Base-by-base conservation (phyloP, 2,888 invertebrate genomes). In the Calameuta filiformis region DNA sequence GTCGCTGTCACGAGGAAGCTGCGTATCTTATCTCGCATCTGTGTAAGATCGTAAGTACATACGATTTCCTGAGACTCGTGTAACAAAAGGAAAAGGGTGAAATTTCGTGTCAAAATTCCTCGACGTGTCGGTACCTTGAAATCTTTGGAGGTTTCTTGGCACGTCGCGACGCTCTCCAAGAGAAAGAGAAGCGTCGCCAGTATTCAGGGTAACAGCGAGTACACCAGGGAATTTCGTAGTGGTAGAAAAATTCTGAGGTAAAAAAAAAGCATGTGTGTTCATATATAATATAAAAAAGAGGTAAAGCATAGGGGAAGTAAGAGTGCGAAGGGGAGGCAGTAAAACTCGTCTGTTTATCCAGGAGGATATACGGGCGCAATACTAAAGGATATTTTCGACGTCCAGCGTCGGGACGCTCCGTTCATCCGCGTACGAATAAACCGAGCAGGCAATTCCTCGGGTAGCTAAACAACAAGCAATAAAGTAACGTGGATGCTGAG, bases 401-500 rank as follows among this genome's bases (percentile, higher is more conserved):
- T 56, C 23, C 56, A 23, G 23, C 56, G 56, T 23, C 56, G 56
- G 56, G 56, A 56, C 56, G 56, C 23, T 56, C 23, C 15, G 23
- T 23, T 23, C 23, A 23, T 56, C 23, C 56, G 56, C 23, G 56
- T 56, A 56, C 9, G 23, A 56, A 23, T 56, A 56, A 56, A 56
- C 23, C 56, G 23, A 56, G 56, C 56, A 15, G 23, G 23, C 56
- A 23, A 23, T 56, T 56, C 56, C 56, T 56, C 56, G 56, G 23
- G 6, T 56, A 56, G 6, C 56, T 9, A 56, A 56, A 56, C 56
- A 56, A 56, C 40, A 34, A 34, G 71, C 71, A 31, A 71, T 71
- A 71, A 71, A 71, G 30, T 71, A 71, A 71, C 6, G 71, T 34
- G 34, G 56, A 74, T 35, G 35, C 68, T 68, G 12, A 75, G 75